Evolutionary conservation across 2,113 vertebrate genomes (phyloP), one percentile per base, ranked within the genome.

Genomic region (Rhinoptilus africanus): DNA sequence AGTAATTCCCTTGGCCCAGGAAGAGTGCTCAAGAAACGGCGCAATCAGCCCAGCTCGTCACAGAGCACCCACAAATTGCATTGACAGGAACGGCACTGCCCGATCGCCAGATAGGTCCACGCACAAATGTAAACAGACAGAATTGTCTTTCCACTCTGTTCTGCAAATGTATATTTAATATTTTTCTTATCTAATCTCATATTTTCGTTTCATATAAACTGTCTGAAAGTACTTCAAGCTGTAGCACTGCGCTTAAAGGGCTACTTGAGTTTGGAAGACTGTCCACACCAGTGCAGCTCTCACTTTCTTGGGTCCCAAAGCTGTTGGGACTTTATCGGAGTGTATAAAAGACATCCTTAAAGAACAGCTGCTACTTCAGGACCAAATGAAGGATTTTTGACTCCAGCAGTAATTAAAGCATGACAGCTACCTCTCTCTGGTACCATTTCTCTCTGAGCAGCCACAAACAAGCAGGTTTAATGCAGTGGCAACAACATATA

Each of bases 221-320:
- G 74, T 86, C 66, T 85, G 66, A 80, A 97, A 95, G 80, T 45
- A 90, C 63, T 93, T 96, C 91, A 90, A 66, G 48, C 63, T 91
- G 81, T 66, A 80, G 48, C 37, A 54, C 37, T 45, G n/a, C 32
- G 41, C 35, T 83, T 64, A 77, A 60, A 53, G 18, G 48, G 26
- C 26, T 47, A 51, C 18, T 6, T 60, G 41, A 28, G 34, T 71
- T 41, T 6, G 45, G 50, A 68, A 60, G n/a, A 15, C 45, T 28
- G 34, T 14, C n/a, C 20, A 34, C 0, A 3, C 23, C 27, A 63
- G 28, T 0, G 5, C 18, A 57, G 56, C 30, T 12, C 34, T 79
- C 11, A 7, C 3, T 45, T 62, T 59, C 91, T 88, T 54, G 22
- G n/a, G 75, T 87, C 76, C 72, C 62, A 80, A 10, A 8, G 12